Evolutionary conservation across 1,140 invertebrate genomes (phyloP).

Genomic region (Trinorchestia longiramus): DNA sequence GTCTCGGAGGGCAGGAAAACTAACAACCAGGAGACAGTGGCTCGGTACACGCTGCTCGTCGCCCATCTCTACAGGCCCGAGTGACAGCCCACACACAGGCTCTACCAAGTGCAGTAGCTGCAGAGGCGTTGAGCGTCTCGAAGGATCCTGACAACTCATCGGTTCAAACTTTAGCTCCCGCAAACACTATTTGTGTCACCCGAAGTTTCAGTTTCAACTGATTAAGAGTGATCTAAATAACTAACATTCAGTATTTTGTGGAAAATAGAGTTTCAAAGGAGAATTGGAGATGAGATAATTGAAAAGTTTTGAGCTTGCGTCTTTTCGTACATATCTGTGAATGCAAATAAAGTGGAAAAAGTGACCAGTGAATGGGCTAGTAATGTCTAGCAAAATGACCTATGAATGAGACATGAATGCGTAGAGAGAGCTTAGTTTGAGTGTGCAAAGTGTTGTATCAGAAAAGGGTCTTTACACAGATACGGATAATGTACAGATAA

Average conservation of each 20-base stretch:
- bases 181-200: neutral
- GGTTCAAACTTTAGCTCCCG: neutral
- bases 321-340: neutral
- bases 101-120: neutral
- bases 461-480: neutral
- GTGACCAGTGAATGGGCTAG: neutral
- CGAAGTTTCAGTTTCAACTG: neutral
- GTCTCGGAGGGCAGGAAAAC: conserved; percentile 67
- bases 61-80: conserved; percentile 65
- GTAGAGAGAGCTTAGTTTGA: neutral
- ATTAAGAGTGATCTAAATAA: neutral
- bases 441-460: neutral
- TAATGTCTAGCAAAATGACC: neutral
- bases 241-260: neutral
- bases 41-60: conserved; percentile 68
- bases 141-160: neutral
- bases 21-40: conserved; percentile 62
- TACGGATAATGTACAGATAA: neutral
- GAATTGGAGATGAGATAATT: neutral
- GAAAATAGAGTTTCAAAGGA: neutral
- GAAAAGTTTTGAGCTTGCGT: neutral
- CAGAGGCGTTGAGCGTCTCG: neutral
- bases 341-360: neutral
- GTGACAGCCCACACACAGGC: neutral
- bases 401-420: neutral